Base-by-base conservation (phyloP, 2,113 vertebrate species). In the Xerus inauris region DNA sequence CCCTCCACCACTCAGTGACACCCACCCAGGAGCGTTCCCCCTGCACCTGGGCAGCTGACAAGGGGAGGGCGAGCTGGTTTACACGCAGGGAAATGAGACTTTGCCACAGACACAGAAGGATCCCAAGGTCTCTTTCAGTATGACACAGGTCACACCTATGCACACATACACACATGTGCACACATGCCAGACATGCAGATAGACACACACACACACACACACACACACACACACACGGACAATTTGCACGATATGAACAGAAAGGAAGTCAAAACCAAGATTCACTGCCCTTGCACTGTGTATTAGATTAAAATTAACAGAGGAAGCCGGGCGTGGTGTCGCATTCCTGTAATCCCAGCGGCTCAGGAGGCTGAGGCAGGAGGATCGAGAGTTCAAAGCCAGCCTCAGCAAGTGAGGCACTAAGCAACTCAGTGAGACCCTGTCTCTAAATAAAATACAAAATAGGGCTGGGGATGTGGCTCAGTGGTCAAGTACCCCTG, bases 1-100 rank as follows among this genome's bases (percentile, higher is more conserved):
- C 7, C 20, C 71, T 49, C 38, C 62, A 42, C 20, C 6, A 32
- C 17, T 13, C 11, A 89, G 4, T 4, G 3, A 19, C 62, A 59
- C 51, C 81, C 42, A 38, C 30, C 42, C 20, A 40, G 13, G 0
- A 47, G 28, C 1, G 2, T n/a, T 17, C 32, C 32, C 26, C 26
- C 17, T 30, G 10, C 76, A 1, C 30, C 38, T 71, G 13, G 11
- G 32, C 47, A 17, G 35, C 59, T 4, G 5, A 0, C 32, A 8
- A 49, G 14, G 19, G 38, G 14, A 49, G 4, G 0, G 65, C 2
- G 22, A 32, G 30, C 65, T 32, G 32, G 30, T 2, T 38, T 4
- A 20, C 13, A 3, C 1, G 40, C 12, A 64, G 51, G 24, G 47
- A 17, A 54, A 9, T 0, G 9, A 51, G 22, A 26, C 24, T 20